Conservation (phyloP, 2,113 vertebrate species). For the pig (Sus scrofa) region DNA sequence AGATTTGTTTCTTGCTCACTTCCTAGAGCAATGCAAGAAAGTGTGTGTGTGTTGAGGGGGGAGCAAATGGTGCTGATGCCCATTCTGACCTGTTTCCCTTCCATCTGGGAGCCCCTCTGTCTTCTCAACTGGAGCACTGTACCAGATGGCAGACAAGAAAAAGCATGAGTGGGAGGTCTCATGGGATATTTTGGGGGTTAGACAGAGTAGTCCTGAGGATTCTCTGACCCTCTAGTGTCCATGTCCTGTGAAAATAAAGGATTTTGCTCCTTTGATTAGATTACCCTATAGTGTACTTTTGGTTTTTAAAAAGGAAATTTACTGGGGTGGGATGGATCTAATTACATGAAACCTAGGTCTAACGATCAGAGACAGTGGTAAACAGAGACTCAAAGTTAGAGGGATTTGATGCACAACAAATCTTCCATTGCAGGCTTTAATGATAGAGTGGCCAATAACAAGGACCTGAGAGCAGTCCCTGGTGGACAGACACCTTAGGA, state of each 20-base stretch:
- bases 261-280: not conserved
- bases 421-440: not conserved
- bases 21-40: not conserved
- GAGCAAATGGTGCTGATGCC: not conserved
- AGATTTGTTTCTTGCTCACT: not conserved
- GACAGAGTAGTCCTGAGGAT: not conserved
- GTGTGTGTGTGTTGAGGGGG: accelerated
- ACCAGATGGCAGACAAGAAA: not conserved
- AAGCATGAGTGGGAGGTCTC: not conserved
- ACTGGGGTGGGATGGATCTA: not conserved
- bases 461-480: not conserved
- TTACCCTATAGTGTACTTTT: not conserved
- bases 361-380: not conserved
- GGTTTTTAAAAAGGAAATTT: not conserved
- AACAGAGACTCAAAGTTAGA: not conserved
- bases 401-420: not conserved
- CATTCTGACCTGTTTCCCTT: not conserved
- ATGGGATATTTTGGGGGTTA: not conserved
- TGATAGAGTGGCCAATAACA: not conserved
- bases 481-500: not conserved
- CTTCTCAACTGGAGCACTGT: not conserved
- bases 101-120: not conserved
- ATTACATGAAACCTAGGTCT: not conserved
- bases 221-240: not conserved
- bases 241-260: not conserved